phyloP scores from a whole-genome alignment of 2,797 vertebrate species.

The Podarcis siculus region DNA sequence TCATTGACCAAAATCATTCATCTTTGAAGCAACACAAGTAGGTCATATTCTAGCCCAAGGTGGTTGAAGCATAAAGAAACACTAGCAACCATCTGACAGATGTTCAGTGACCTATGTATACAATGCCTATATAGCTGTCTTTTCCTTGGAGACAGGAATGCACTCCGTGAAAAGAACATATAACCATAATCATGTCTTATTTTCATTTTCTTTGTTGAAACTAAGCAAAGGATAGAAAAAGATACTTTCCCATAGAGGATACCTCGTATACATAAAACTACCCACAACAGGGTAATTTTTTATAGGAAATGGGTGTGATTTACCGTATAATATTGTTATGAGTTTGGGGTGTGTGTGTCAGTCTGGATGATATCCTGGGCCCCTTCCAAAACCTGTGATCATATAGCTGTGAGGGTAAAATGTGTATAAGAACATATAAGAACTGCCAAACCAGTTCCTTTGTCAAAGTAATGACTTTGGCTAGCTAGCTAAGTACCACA shows the following conservation, averaged over 20 bases:
- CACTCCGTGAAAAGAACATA: not conserved
- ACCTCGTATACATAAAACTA: not conserved
- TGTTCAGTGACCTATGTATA: slow-evolving; percentile 9
- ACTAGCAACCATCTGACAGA: slow-evolving; percentile 2
- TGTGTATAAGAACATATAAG: too few relatives aligned
- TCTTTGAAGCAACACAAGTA: slow-evolving; percentile 24
- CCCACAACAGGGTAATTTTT: not conserved
- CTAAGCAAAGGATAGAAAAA: not conserved
- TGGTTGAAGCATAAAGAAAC: not conserved
- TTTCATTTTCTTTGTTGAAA: not conserved
- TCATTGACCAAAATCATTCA: not conserved
- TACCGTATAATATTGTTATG: too few relatives aligned
- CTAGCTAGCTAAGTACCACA: too few relatives aligned
- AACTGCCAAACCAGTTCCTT: too few relatives aligned
- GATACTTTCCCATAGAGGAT: not conserved
- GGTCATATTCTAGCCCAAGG: slow-evolving; percentile 17
- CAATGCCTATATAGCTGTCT: not conserved
- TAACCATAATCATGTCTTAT: not conserved
- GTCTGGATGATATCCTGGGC: too few relatives aligned
- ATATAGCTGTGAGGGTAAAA: too few relatives aligned
- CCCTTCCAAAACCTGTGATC: too few relatives aligned
- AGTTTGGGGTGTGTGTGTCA: too few relatives aligned
- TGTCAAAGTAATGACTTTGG: too few relatives aligned
- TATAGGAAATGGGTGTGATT: too few relatives aligned
- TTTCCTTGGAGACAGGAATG: not conserved